Evolutionary conservation across 2,113 vertebrate species (phyloP), one percentile per base, ranked within the genome.

Genomic region (Callithrix jacchus): DNA sequence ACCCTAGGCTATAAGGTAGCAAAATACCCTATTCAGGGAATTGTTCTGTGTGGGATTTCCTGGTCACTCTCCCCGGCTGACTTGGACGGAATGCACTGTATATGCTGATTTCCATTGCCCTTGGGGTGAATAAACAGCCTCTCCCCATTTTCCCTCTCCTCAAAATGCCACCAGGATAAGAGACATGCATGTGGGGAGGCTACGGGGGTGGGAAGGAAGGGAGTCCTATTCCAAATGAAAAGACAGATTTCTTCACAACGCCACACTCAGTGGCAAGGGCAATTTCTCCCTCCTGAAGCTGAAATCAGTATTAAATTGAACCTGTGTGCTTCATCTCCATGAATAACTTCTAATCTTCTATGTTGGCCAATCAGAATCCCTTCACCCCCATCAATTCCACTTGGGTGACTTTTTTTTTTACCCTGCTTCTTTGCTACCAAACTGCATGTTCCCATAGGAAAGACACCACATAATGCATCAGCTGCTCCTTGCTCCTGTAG

Each of bases 221-320:
- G 68, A 30, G 27, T 5, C 83, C 49, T 37, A 40, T 42, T 81
- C 54, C 70, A 76, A 77, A 93, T 52, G 49, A 66, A 93, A 81
- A 42, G 30, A 71, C n/a, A 56, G 47, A 54, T 89, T 76, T 89
- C 89, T 94, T n/a, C 68, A 21, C 0, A 1, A 88, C n/a, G 42
- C 79, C 35, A 52, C 30, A n/a, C 83, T 88, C 87, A 61, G 86
- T 93, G 89, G 88, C 97, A 96, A 97, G 94, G 97, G 87, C 89
- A 77, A 89, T 94, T 87, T 97, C 92, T 94, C 97, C 84, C 3
- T 96, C 96, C 96, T 92, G 96, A 98, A 97, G 97, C 74, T 96
- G 97, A 96, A 98, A 98, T 98, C 96, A 97, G 96, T 97, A 98
- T 96, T 96, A 98, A 98, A 98, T 98, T 97, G 98, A 97, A 97